Evolutionary conservation across 2,113 vertebrate species (phyloP).

Genomic region (western clawed frog (Xenopus tropicalis)): UCB_Xtro_10.0 CM004446.2:130746501-130747000

Average conservation of each 20-base stretch:
- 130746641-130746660: no score
- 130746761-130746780: no score
- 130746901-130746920: slow-evolving; percentile 45
- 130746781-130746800: neutral
- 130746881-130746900: slow-evolving; percentile 16
- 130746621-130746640: no score
- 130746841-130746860: neutral
- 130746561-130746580: no score
- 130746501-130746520: no score
- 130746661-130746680: no score
- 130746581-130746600: no score
- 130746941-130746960: slow-evolving; percentile 39
- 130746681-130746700: no score
- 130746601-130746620: no score
- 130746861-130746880: slow-evolving; percentile 37
- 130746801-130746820: neutral
- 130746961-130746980: slow-evolving; percentile 23
- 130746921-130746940: slow-evolving; percentile 38
- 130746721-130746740: neutral
- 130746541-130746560: no score
- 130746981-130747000: slow-evolving; percentile 32
- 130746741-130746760: neutral
- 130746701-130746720: no score
- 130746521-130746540: no score
- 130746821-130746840: neutral